Evolutionary conservation across 2,113 vertebrate species (phyloP), one percentile per base, ranked within the genome.

Genomic region (Vanacampus margaritifer): DNA sequence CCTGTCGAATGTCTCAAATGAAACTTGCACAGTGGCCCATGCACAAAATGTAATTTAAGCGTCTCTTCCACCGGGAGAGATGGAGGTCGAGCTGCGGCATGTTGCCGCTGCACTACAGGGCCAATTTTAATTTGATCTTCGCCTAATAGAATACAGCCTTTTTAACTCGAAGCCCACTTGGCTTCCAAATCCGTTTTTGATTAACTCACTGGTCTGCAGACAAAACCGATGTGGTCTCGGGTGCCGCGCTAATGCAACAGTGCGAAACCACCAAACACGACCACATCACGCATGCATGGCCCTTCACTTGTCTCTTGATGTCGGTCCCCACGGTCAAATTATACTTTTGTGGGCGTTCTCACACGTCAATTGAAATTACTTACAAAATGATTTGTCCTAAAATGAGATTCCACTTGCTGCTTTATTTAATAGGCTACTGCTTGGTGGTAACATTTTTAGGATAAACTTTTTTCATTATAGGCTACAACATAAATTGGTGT

Each of bases 161-260:
- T 81, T 83, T 75, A 77, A 86, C 50, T 79, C 43, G 56, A 74
- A 87, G 69, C 79, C 73, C 80, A 85, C 85, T 88, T 86, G 78
- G 58, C 58, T 61, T 84, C 71, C 78, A 87, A 90, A 89, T 88
- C 89, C 86, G 82, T 80, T 89, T 90, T 90, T 88, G 84, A 89
- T 89, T 86, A 88, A 86, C 80, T 88, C 53, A 73, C 83, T 86
- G 81, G 81, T 86, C 81, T 80, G 64, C 78, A 84, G 75, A 86
- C 81, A 80, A 87, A 60, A 39, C 86, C 76, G 75, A 80, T 80
- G 89, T 58, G 87, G 87, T 86, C 67, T 67, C 63, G 67, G 61
- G 79, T 80, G 78, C 77, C 79, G 79, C 46, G 73, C 65, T 75
- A 79, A 79, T 62, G 80, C 86, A 88, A 86, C 86, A 86, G 84